Evolutionary conservation across 2,888 invertebrate genomes (phyloP).

Genomic region (Aporophyla lueneburgensis): DNA sequence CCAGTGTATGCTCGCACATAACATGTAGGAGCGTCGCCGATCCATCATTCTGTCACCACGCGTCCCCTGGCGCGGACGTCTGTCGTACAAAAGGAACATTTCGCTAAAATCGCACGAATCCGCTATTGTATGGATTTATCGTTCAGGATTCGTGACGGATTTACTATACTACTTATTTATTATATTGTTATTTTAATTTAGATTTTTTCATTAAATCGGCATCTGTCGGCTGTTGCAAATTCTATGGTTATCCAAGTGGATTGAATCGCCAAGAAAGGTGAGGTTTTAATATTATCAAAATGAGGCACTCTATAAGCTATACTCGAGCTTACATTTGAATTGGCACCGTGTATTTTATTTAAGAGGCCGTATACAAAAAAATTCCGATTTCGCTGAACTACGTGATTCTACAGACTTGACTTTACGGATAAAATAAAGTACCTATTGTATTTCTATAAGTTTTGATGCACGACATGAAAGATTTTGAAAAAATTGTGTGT

Average conservation of each 20-base stretch:
- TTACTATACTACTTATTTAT: constrained; percentile 55
- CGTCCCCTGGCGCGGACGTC: constrained; percentile 72
- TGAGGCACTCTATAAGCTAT: too few relatives aligned
- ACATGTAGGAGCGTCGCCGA: constrained; percentile 63
- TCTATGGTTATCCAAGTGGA: constrained; percentile 21
- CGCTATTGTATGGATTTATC: constrained; percentile 70
- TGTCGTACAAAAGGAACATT: constrained; percentile 65
- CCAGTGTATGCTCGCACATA: constrained; percentile 47
- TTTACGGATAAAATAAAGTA: too few relatives aligned
- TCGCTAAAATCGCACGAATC: constrained; percentile 64
- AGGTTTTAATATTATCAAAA: neutral
- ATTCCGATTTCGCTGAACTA: too few relatives aligned
- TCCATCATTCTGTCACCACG: constrained; percentile 82
- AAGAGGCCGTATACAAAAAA: too few relatives aligned
- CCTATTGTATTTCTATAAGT: too few relatives aligned
- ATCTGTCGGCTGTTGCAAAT: constrained; percentile 39
- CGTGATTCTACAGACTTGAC: too few relatives aligned
- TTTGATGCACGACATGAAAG: too few relatives aligned
- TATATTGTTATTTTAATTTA: constrained; percentile 62
- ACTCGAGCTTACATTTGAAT: neutral
- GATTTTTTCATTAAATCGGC: constrained; percentile 48
- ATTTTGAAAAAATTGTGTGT: too few relatives aligned
- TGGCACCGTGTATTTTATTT: neutral
- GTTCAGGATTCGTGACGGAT: constrained; percentile 67
- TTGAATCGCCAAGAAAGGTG: neutral